phyloP scores from a whole-genome alignment of 2,888 invertebrate genomes.

The Sinopyrophorus schimmeli region DNA sequence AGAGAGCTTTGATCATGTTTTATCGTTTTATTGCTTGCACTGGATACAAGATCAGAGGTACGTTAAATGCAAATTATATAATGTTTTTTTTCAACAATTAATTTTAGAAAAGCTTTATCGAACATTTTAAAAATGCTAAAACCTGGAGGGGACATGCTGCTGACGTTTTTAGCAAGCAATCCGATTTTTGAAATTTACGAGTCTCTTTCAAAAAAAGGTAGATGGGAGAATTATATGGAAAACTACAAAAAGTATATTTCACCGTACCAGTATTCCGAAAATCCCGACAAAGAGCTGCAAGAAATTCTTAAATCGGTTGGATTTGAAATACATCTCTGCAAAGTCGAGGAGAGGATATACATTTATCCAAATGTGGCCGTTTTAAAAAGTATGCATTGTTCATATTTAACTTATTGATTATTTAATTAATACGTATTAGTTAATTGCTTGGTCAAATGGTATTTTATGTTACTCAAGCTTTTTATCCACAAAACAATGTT shows the following conservation, averaged over 20 bases:
- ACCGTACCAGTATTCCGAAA: conserved; percentile 66
- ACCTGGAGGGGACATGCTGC: conserved; percentile 68
- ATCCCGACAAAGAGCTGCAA: conserved; percentile 49
- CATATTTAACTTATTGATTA: too few species aligned
- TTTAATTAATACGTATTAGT: too few species aligned
- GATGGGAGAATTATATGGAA: conserved; percentile 67
- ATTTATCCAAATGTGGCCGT: conserved; percentile 56
- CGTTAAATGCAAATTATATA: neutral
- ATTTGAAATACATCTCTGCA: conserved; percentile 62
- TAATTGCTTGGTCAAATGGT: too few species aligned
- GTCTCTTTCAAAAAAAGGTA: conserved; percentile 58
- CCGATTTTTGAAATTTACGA: conserved; percentile 72
- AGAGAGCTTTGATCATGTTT: conserved; percentile 66
- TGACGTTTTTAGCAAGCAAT: conserved; percentile 70
- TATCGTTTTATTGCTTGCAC: conserved; percentile 79
- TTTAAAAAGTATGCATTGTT: conserved; percentile 50
- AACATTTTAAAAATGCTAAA: conserved; percentile 70
- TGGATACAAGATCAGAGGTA: conserved; percentile 78
- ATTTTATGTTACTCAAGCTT: too few species aligned
- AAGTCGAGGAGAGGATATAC: conserved; percentile 58
- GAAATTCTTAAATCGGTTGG: conserved; percentile 60
- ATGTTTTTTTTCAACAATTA: conserved; percentile 23
- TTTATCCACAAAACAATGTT: too few species aligned
- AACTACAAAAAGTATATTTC: conserved; percentile 69
- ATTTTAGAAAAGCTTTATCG: conserved; percentile 64